Percentiles rank a stretch among this genome's conserved stretches.
These are phyloP conservation scores for Sebastes cheni DNA, from an alignment of 2,797 vertebrate species.

Conservation along the genomic window DNA sequence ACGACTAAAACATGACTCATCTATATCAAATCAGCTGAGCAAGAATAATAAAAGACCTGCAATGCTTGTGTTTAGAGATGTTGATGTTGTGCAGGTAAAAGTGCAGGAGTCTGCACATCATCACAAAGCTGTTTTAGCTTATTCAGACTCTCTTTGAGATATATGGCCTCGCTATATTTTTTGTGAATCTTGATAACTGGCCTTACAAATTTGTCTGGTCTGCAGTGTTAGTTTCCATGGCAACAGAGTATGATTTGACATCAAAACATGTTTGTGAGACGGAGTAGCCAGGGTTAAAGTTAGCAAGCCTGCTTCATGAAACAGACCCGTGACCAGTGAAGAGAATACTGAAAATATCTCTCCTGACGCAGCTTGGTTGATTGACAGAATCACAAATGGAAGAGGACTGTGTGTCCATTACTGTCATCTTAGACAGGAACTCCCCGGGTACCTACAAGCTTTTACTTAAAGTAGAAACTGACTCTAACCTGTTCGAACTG, in stretches of 20 bases:
- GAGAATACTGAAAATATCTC: not conserved
- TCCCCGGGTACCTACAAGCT: conserved; percentile 5
- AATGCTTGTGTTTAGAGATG: not conserved
- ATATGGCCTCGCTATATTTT: not conserved
- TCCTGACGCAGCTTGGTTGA: not conserved
- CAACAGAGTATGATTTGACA: not conserved
- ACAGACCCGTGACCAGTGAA: not conserved
- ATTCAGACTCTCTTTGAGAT: not conserved
- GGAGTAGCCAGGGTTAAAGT: not conserved
- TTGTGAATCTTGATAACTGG: not conserved
- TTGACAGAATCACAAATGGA: conserved; percentile 29
- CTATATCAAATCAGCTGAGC: not conserved
- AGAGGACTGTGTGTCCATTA: conserved; percentile 10
- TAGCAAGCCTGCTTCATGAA: not conserved
- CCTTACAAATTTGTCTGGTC: not conserved
- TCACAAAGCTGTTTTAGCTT: not conserved
- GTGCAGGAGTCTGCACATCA: not conserved
- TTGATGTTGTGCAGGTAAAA: not conserved
- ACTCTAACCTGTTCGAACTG: not conserved
- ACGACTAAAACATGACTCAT: not conserved
- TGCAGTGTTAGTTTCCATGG: not conserved
- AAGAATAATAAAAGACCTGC: not conserved
- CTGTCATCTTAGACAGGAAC: conserved; percentile 10
- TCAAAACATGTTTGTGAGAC: not conserved
- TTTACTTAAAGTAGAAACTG: conserved; percentile 5